Conservation (phyloP, 1,140 invertebrate genomes). For the Melipona quadrifasciata region DNA sequence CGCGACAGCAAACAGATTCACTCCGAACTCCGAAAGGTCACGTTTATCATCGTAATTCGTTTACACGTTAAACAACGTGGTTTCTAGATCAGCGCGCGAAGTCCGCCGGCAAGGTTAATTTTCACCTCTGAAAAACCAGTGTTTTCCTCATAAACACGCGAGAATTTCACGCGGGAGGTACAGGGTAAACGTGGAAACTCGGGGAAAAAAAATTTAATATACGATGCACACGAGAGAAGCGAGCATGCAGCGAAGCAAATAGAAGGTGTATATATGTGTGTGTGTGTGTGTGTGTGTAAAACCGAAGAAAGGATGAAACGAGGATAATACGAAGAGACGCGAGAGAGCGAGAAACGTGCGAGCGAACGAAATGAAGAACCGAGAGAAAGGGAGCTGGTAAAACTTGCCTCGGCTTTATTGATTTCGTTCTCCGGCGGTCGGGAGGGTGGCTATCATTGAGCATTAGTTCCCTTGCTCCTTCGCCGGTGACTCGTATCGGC, state of each 20-base stretch:
- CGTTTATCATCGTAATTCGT: background rate
- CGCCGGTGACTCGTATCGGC: background rate
- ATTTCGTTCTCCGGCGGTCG: conserved; percentile 48
- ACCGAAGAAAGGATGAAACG: background rate
- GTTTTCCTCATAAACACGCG: background rate
- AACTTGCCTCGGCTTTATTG: conserved; percentile 61
- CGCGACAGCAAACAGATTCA: background rate
- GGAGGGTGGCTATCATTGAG: conserved; percentile 54
- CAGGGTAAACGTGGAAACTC: background rate
- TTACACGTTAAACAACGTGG: background rate
- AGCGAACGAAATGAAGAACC: conserved; percentile 13
- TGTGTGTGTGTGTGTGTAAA: background rate
- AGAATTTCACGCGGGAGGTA: background rate
- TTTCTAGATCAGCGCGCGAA: background rate
- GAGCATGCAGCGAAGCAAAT: background rate
- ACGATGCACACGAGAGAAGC: background rate
- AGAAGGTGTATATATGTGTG: no score
- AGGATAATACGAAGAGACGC: background rate
- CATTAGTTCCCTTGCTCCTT: conserved; percentile 54
- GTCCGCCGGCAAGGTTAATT: background rate
- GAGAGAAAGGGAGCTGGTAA: conserved; percentile 1
- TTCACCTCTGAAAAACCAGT: background rate
- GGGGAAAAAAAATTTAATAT: background rate
- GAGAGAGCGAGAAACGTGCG: background rate
- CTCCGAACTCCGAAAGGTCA: background rate